These are phyloP conservation scores for Ptychoptera albimana DNA, from an alignment of 2,888 invertebrate species.

Conservation along the genomic window DNA sequence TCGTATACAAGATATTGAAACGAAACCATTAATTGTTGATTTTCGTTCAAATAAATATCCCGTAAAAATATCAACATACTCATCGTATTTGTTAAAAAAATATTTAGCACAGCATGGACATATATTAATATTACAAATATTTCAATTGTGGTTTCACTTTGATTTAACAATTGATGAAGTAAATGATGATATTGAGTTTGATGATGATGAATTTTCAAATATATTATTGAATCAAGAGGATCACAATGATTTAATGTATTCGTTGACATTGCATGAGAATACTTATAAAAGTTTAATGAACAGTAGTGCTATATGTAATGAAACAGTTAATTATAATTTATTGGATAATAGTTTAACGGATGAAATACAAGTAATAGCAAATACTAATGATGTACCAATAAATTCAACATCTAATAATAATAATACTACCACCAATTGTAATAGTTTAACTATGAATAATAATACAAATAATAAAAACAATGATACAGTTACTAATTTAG, in stretches of 20 bases:
- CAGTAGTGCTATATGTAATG: no score
- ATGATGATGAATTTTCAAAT: conserved; percentile 2
- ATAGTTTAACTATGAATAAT: no score
- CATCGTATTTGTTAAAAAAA: conserved; percentile 41
- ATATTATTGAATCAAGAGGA: no score
- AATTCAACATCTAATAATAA: no score
- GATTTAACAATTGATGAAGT: conserved; percentile 29
- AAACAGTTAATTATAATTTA: background rate
- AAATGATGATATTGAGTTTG: background rate
- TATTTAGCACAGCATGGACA: conserved; percentile 53
- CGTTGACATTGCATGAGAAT: background rate
- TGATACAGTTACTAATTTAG: no score
- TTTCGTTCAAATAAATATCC: conserved; percentile 56
- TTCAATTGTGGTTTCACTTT: conserved; percentile 45
- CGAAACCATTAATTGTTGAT: conserved; percentile 21
- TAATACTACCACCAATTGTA: no score
- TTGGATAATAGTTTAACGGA: background rate
- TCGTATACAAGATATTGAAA: conserved; percentile 23
- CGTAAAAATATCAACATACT: conserved; percentile 47
- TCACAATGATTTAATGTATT: no score
- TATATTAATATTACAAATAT: conserved; percentile 49
- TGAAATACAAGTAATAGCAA: no score
- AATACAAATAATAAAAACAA: no score
- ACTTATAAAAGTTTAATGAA: background rate
- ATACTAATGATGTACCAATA: no score